Evolutionary conservation across 1,140 invertebrate genomes (phyloP), one percentile per base, ranked within the genome.

Genomic region (Neomicropteryx cornuta): DNA sequence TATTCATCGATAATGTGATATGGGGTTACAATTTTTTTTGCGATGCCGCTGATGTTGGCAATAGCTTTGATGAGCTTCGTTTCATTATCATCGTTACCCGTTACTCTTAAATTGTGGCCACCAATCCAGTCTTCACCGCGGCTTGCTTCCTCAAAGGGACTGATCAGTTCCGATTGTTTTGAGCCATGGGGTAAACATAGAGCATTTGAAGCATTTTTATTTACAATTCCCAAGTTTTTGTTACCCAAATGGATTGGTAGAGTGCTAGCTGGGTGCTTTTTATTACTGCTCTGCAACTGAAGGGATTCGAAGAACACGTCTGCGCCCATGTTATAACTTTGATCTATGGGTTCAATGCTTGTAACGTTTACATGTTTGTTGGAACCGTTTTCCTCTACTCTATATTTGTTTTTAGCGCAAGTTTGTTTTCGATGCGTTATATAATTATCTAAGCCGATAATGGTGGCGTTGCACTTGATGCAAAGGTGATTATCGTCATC

Each of bases 281-380:
- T 83, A 0, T 71, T 61, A 45, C 78, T 87, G 44, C 85, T 87
- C 54, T 87, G 83, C 11, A 91, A 56, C 53, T 89, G 83, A 18
- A 92, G 58, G 1, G 83, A 87, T 17, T 79, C 86, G 51, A 91
- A 92, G 52, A 91, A 90, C 11, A 85, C 76, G 50, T 86, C 83
- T 1, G 84, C 83, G 22, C 81, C 83, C 4, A 83, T 56, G 29
- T 72, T 65, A 36, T 75, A 73, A 1, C 60, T 52, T 0, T 60
- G 56, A 35, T 65, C 63, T 23, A 66, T 41, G 1, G 58, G 38
- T 8, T 62, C 57, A 2, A 66, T 61, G 1, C 47, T 38, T 1
- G 58, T 48, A 3, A 61, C 45, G 8, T 52, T n/a, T n/a, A n/a
- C 58, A 13, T 55, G 18, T 43, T 60, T 65, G 38, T 43, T 49